phyloP scores from a whole-genome alignment of 2,888 invertebrate genomes.

The Empis stercorea region DNA sequence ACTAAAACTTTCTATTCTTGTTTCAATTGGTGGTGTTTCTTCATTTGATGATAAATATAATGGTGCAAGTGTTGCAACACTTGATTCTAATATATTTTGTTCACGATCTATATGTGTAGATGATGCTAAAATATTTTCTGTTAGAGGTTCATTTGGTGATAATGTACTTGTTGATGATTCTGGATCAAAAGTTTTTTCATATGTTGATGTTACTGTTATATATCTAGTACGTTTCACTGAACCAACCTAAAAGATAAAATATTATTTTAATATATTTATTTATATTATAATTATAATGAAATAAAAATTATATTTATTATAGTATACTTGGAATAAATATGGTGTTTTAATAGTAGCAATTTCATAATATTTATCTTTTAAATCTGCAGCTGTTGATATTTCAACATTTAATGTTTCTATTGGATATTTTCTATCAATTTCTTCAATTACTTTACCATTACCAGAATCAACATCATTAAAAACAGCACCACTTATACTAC shows the following conservation, averaged over 20 bases:
- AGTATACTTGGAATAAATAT: slow-evolving; percentile 69
- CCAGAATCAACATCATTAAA: slow-evolving; percentile 35
- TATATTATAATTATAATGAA: no score
- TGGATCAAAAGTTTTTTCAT: slow-evolving; percentile 62
- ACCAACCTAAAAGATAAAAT: slow-evolving; percentile 50
- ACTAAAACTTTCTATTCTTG: slow-evolving; percentile 80
- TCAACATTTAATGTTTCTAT: slow-evolving; percentile 77
- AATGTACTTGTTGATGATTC: slow-evolving; percentile 42
- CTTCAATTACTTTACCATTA: slow-evolving; percentile 47
- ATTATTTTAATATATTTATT: neutral
- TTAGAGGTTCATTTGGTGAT: slow-evolving; percentile 60
- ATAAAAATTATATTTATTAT: no score
- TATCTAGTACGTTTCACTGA: slow-evolving; percentile 76
- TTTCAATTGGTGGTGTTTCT: slow-evolving; percentile 77
- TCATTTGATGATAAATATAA: slow-evolving; percentile 61
- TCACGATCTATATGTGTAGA: slow-evolving; percentile 63
- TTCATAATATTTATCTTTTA: slow-evolving; percentile 75
- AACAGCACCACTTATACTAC: slow-evolving; percentile 46
- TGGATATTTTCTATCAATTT: slow-evolving; percentile 45
- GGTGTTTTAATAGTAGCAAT: slow-evolving; percentile 83
- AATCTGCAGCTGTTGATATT: slow-evolving; percentile 77
- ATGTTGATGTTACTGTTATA: slow-evolving; percentile 75
- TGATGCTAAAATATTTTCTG: slow-evolving; percentile 76
- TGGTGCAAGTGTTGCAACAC: slow-evolving; percentile 70
- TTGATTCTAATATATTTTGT: slow-evolving; percentile 54